A percentile compares a stretch with the other conserved stretches of the same genome.
phyloP scores from a whole-genome alignment of 2,797 vertebrate species.

The Falco naumanni region DNA sequence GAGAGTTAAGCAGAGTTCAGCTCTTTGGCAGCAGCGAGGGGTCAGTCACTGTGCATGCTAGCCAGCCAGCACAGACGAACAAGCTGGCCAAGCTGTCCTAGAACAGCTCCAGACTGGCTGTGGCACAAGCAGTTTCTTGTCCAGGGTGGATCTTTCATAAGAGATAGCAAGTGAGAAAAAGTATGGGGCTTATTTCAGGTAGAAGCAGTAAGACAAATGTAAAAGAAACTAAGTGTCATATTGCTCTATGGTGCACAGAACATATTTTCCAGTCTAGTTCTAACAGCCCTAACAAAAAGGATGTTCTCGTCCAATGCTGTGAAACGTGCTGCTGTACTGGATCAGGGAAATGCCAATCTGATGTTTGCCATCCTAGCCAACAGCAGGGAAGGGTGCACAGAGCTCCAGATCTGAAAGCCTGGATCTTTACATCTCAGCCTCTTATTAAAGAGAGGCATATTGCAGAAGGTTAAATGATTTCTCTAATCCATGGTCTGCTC shows the following conservation, averaged over 20 bases:
- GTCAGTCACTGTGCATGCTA: not conserved
- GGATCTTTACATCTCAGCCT: not conserved
- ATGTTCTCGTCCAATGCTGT: not conserved
- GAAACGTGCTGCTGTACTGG: not conserved
- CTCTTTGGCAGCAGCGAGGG: not conserved
- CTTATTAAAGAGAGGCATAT: not conserved
- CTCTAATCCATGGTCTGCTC: not conserved
- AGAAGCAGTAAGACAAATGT: not conserved
- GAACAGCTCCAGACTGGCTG: not conserved
- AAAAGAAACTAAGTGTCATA: not conserved
- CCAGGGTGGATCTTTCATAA: not conserved
- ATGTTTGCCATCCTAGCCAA: not conserved
- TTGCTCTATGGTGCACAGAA: not conserved
- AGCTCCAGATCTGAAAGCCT: not conserved
- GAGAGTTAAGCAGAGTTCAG: conserved; percentile 37
- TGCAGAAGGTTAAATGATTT: not conserved
- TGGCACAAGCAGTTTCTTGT: not conserved
- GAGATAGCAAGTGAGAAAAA: not conserved
- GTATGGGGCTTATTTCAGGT: not conserved
- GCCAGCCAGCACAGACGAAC: not conserved
- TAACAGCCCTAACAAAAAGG: not conserved
- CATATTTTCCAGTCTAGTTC: not conserved
- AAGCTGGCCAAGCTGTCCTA: not conserved
- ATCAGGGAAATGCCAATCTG: not conserved
- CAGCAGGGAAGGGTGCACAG: not conserved